Conservation (phyloP, 2,797 vertebrate species). For the Mionectes olivaceus region DNA sequence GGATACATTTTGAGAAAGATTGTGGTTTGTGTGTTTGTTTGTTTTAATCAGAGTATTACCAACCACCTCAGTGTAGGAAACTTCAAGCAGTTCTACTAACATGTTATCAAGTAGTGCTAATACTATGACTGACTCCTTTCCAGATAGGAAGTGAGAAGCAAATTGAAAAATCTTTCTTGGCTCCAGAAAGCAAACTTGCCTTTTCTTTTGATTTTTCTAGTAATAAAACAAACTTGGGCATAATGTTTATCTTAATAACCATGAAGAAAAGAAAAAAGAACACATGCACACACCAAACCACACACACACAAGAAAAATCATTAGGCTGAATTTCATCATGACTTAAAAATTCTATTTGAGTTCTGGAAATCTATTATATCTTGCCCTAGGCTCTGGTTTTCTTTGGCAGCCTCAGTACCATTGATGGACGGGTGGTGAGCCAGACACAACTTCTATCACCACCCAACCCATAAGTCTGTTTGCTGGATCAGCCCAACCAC, state of each 20-base stretch:
- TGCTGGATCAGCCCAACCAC: background rate
- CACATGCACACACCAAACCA: background rate
- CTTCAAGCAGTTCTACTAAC: background rate
- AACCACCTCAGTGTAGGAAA: background rate
- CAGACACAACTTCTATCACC: background rate
- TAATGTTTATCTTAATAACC: background rate
- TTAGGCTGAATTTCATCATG: background rate
- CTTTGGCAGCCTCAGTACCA: background rate
- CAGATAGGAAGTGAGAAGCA: background rate
- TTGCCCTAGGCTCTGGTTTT: background rate
- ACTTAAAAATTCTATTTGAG: background rate
- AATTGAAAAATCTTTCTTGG: background rate
- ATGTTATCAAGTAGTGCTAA: background rate
- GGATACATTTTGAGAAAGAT: background rate
- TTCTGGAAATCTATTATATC: background rate
- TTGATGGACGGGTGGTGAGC: background rate
- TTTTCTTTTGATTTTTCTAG: background rate
- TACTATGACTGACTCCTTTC: background rate
- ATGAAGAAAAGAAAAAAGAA: background rate
- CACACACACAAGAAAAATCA: background rate
- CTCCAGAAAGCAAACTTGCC: background rate
- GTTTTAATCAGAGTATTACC: background rate
- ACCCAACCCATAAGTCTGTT: background rate
- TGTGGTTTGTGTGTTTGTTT: background rate
- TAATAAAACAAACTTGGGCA: background rate